Evolutionary conservation across 37 sponge, comb jelly and placozoan species (phyloP).

Genomic region (Beroe forskalii): DNA sequence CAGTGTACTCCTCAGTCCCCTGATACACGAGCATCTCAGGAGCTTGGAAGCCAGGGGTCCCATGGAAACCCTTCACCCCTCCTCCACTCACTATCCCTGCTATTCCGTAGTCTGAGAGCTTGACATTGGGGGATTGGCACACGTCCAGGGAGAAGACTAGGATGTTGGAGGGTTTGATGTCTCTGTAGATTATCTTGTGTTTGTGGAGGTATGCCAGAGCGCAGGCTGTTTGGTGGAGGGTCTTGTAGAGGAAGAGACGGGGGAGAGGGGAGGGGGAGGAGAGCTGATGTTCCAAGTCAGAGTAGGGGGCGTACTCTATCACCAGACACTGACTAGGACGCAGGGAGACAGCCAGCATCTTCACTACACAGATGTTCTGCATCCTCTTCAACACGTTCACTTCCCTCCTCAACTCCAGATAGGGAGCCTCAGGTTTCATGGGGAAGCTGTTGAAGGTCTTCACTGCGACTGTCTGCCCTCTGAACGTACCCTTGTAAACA

Average conservation of each 20-base stretch:
- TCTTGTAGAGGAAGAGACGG: conserved; percentile 47
- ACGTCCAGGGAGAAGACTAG: conserved; percentile 26
- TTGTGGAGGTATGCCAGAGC: conserved; percentile 58
- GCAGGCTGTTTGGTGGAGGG: conserved; percentile 42
- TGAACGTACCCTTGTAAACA: conserved; percentile 40
- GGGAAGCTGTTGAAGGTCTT: conserved; percentile 64
- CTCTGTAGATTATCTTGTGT: conserved; percentile 44
- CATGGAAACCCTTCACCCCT: conserved; percentile 60
- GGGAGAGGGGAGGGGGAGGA: not conserved
- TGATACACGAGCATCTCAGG: conserved; percentile 47
- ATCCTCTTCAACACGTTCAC: conserved; percentile 45
- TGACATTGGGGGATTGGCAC: conserved; percentile 29
- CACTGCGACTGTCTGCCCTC: conserved; percentile 2
- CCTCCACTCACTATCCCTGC: conserved; percentile 3
- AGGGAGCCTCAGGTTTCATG: conserved; percentile 33
- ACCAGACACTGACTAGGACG: conserved; percentile 25
- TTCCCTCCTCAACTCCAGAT: conserved; percentile 18
- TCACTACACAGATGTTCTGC: conserved; percentile 14
- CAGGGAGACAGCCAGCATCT: conserved; percentile 56
- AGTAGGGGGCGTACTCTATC: conserved; percentile 21
- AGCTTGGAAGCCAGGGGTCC: conserved; percentile 61
- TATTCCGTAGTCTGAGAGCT: conserved; percentile 53
- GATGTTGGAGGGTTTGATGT: conserved; percentile 48
- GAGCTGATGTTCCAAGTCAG: conserved; percentile 7
- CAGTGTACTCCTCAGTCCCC: conserved; percentile 55